These are phyloP conservation scores for Scortum barcoo DNA, from an alignment of 2,113 vertebrate species.

Conservation along the genomic window DNA sequence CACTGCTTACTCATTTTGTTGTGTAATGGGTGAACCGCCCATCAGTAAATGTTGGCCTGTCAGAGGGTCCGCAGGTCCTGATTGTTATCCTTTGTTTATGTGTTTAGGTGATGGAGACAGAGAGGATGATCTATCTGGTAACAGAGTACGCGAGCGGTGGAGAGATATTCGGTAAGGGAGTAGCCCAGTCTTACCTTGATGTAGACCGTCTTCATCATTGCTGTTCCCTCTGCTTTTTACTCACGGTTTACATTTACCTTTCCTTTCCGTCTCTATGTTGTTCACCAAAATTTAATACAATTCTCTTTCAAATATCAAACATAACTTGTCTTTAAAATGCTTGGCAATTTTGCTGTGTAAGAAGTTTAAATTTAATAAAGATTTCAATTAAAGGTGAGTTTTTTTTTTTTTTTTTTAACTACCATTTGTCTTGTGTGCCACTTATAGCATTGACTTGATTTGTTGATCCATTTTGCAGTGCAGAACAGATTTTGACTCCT, in stretches of 20 bases:
- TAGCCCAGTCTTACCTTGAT: not conserved
- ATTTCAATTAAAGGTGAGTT: not conserved
- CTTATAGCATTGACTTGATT: too few relatives aligned
- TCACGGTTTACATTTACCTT: not conserved
- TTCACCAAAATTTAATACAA: not conserved
- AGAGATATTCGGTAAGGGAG: slow-evolving; percentile 97
- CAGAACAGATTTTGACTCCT: too few relatives aligned
- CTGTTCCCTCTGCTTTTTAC: not conserved
- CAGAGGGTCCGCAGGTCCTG: slow-evolving; percentile 62
- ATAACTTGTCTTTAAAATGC: not conserved
- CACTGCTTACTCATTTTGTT: slow-evolving; percentile 61
- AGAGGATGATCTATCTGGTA: slow-evolving; percentile 98
- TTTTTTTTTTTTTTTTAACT: not conserved
- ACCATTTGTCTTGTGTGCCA: not conserved
- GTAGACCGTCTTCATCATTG: not conserved
- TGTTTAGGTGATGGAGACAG: slow-evolving; percentile 97
- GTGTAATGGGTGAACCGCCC: slow-evolving; percentile 52
- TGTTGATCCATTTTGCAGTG: not conserved
- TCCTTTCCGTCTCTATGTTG: not conserved
- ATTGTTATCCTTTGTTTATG: slow-evolving; percentile 39
- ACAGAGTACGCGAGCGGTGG: slow-evolving; percentile 99
- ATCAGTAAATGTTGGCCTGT: slow-evolving; percentile 37
- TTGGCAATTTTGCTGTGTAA: not conserved
- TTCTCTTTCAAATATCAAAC: not conserved
- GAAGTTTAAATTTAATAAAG: not conserved